Conservation (phyloP, 2,797 vertebrate species). For the Halcyon leucocephala region DNA sequence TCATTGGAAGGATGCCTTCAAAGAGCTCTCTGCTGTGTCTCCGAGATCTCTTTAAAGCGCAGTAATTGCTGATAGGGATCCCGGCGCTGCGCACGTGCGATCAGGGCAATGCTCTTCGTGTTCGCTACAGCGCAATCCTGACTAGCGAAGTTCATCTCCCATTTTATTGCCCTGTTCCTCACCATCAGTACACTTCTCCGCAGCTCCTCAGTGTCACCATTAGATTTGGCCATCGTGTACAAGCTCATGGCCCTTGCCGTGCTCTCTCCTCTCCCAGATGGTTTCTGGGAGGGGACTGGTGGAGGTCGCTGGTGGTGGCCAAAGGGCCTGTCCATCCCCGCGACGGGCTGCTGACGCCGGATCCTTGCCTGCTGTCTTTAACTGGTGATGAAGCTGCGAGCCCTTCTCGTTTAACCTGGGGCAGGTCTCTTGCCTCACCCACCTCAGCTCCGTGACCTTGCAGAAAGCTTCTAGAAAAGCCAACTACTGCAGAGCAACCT, state of each 20-base stretch:
- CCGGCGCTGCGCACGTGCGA: fast-evolving
- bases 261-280: neutral
- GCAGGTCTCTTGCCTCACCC: neutral
- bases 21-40: conserved; percentile 6
- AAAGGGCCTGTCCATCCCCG: neutral
- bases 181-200: neutral
- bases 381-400: neutral
- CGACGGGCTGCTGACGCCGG: neutral
- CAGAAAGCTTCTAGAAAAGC: neutral
- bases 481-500: neutral
- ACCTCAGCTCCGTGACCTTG: neutral
- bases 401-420: neutral
- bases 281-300: neutral
- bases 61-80: conserved; percentile 8
- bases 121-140: neutral
- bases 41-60: neutral
- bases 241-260: neutral
- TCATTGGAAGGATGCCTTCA: neutral
- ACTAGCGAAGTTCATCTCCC: neutral
- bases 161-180: neutral
- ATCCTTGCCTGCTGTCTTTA: neutral
- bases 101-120: neutral
- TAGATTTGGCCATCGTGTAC: neutral
- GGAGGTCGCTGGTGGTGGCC: neutral
- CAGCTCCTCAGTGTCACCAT: neutral